Evolutionary conservation across 2,113 vertebrate species (phyloP).

Genomic region (Narcine bancroftii): DNA sequence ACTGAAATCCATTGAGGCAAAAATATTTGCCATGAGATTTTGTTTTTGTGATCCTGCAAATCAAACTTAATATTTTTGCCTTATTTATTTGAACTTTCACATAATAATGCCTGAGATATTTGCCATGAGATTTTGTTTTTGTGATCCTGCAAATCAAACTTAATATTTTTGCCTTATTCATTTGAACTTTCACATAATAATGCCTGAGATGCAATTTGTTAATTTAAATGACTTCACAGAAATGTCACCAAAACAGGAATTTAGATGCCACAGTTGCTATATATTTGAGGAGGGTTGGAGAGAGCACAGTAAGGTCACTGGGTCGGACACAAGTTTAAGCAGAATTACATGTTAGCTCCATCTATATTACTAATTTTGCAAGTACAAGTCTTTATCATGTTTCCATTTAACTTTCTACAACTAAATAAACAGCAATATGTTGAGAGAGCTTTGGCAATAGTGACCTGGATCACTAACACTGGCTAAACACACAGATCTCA

Average conservation of each 20-base stretch:
- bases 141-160: background rate
- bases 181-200: background rate
- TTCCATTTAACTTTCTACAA: conserved; percentile 9
- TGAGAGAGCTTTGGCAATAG: background rate
- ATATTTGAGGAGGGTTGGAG: background rate
- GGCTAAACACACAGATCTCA: background rate
- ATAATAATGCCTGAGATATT: background rate
- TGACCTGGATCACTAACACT: background rate
- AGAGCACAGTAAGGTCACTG: no score
- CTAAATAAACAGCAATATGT: background rate
- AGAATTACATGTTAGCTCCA: background rate
- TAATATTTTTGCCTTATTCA: background rate
- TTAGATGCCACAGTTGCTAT: background rate
- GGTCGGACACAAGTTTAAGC: no score
- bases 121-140: background rate
- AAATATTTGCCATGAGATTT: background rate
- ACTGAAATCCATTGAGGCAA: background rate
- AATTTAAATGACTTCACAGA: background rate
- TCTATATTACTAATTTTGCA: background rate
- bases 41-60: background rate
- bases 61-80: background rate
- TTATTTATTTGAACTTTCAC: background rate
- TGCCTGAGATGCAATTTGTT: background rate
- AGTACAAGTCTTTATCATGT: background rate
- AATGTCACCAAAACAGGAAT: background rate